These are phyloP conservation scores for Alces alces DNA, from an alignment of 2,113 vertebrate species.

Conservation along the genomic window DNA sequence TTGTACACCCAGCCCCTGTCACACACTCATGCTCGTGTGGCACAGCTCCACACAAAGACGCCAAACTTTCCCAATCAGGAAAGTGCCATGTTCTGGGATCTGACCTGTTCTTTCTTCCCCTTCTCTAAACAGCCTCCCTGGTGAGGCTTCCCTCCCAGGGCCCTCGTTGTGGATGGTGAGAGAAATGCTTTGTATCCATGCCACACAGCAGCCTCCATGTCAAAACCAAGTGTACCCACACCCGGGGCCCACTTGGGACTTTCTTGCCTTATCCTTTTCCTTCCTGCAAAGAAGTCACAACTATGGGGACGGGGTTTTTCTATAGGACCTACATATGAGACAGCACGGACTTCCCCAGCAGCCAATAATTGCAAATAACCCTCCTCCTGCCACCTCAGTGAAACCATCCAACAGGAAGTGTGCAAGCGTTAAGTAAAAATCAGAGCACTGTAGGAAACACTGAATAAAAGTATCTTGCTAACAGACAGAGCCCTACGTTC, in stretches of 20 bases:
- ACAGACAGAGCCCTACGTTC: not conserved
- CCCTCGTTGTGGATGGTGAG: not conserved
- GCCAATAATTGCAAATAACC: not conserved
- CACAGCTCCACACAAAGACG: not conserved
- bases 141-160: not conserved
- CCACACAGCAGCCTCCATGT: not conserved
- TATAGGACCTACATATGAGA: not conserved
- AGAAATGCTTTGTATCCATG: not conserved
- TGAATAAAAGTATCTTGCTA: not conserved
- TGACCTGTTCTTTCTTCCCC: not conserved
- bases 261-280: not conserved
- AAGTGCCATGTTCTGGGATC: not conserved
- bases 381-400: not conserved
- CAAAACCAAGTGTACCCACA: not conserved
- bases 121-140: not conserved
- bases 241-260: not conserved
- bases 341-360: not conserved
- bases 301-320: not conserved
- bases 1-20: rapidly evolving
- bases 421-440: not conserved
- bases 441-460: not conserved
- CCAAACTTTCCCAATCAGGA: not conserved
- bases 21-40: rapidly evolving
- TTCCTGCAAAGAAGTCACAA: not conserved
- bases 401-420: not conserved